phyloP scores from a whole-genome alignment of 2,888 invertebrate genomes.

The Invenusta paracnida region DNA sequence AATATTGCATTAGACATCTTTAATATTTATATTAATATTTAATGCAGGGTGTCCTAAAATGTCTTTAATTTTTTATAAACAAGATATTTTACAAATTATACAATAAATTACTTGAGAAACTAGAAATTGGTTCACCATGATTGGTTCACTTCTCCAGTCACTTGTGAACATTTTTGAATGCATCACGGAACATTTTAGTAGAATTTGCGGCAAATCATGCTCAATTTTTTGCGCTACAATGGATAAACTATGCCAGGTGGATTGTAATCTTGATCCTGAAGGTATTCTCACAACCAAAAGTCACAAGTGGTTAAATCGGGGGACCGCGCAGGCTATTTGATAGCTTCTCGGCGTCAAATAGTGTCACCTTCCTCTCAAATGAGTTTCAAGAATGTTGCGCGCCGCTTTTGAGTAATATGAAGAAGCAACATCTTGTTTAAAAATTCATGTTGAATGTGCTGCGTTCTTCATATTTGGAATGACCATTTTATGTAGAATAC shows the following conservation, averaged over 20 bases:
- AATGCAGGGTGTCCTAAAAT: background rate
- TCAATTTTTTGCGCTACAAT: background rate
- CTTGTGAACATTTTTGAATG: background rate
- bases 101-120: background rate
- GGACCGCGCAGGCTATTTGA: background rate
- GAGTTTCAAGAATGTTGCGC: background rate
- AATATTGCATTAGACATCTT: too few relatives aligned
- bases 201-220: too few relatives aligned
- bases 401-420: background rate
- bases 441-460: background rate
- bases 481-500: background rate
- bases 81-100: background rate
- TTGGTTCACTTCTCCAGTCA: background rate
- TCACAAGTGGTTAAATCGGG: background rate
- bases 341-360: background rate
- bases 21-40: background rate
- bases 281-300: background rate
- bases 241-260: background rate
- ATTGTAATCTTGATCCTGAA: background rate
- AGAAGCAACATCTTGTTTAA: background rate
- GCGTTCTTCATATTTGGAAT: background rate
- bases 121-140: too few relatives aligned
- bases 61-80: background rate
- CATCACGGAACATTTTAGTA: background rate
- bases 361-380: background rate